phyloP scores from a whole-genome alignment of 1,140 invertebrate species.

The Drosophila pallidifrons region DNA sequence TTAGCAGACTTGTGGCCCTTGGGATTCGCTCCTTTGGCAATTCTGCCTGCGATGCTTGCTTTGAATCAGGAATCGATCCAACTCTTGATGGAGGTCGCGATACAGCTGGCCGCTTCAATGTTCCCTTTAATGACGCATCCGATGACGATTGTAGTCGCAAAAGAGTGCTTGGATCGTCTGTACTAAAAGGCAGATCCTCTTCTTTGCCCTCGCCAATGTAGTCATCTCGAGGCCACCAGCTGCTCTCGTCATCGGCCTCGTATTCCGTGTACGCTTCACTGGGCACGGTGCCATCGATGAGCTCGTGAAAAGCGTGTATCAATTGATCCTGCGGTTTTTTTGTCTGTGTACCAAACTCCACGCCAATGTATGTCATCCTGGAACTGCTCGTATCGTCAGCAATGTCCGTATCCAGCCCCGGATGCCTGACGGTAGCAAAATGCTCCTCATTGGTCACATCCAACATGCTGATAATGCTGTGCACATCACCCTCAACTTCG shows the following conservation, averaged over 20 bases:
- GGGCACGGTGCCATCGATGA: background rate
- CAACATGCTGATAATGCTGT: background rate
- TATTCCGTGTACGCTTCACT: slow-evolving; percentile 8
- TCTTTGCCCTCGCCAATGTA: background rate
- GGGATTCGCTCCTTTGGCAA: background rate
- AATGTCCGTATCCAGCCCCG: too few species aligned
- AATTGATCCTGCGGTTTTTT: slow-evolving; percentile 8
- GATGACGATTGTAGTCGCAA: background rate
- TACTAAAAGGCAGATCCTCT: background rate
- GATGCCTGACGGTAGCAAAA: background rate
- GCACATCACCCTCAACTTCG: background rate
- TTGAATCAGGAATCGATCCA: background rate
- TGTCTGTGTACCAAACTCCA: slow-evolving; percentile 28
- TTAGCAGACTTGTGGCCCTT: background rate
- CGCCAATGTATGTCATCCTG: slow-evolving; percentile 7
- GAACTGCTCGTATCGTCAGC: background rate
- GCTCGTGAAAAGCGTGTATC: slow-evolving; percentile 10
- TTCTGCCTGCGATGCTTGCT: background rate
- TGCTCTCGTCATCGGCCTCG: slow-evolving; percentile 45
- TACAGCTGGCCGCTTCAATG: too few species aligned
- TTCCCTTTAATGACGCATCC: too few species aligned
- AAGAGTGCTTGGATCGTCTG: too few species aligned
- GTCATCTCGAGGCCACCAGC: background rate
- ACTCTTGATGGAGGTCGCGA: background rate
- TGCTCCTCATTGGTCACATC: slow-evolving; percentile 5